Percentiles rank a stretch among this genome's conserved stretches.
Conservation (phyloP, 2,113 vertebrate genomes). For the Toxotes chatareus region DNA sequence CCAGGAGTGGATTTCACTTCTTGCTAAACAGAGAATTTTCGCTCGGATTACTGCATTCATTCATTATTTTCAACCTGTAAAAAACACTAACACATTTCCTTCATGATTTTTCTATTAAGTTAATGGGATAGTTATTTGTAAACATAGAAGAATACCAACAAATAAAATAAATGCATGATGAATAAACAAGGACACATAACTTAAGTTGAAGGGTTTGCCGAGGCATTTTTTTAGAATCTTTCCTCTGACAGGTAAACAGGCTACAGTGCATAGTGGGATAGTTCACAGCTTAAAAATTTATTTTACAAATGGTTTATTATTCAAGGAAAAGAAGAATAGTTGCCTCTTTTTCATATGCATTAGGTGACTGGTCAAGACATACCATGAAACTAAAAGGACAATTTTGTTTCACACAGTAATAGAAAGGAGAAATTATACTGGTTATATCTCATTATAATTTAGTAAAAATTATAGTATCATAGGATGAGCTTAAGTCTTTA, state of each 20-base stretch:
- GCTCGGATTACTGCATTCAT: constrained; percentile 1
- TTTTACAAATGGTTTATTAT: no score
- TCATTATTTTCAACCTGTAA: not conserved
- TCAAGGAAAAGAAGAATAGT: not conserved
- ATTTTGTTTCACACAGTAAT: not conserved
- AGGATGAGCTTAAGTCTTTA: not conserved
- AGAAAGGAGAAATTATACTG: not conserved
- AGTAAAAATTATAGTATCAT: not conserved
- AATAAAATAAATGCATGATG: no score
- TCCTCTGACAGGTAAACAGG: no score
- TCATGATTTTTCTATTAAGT: not conserved
- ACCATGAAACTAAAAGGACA: not conserved
- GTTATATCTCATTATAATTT: not conserved
- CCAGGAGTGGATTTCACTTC: constrained; percentile 39
- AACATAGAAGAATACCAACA: no score
- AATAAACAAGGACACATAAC: no score
- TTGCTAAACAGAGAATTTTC: constrained; percentile 18
- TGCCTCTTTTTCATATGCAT: not conserved
- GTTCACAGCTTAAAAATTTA: not conserved
- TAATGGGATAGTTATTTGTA: not conserved
- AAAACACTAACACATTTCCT: not conserved
- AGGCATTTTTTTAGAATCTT: no score
- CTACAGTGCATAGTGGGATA: not conserved
- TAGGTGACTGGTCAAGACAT: not conserved
- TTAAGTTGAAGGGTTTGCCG: no score